These are phyloP conservation scores for Marcusenius ussheri DNA, from an alignment of 2,113 vertebrate genomes.

Conservation along the genomic window DNA sequence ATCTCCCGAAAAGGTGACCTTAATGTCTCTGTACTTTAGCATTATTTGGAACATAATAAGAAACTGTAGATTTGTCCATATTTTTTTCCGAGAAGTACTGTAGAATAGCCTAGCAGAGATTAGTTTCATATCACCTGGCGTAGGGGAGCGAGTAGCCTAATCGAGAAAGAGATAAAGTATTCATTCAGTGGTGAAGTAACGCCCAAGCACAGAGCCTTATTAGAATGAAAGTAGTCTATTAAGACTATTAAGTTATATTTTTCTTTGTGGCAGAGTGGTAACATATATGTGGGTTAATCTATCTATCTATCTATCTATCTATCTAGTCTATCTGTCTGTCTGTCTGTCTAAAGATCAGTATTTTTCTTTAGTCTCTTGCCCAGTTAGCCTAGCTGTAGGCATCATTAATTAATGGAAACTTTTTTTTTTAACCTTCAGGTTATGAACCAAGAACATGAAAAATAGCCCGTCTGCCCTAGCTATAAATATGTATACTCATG, in stretches of 20 bases:
- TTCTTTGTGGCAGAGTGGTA: neutral
- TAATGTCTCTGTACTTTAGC: neutral
- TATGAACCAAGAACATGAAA: constrained; percentile 14
- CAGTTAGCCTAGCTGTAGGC: neutral
- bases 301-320: neutral
- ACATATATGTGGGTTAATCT: neutral
- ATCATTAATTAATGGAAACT: constrained; percentile 15
- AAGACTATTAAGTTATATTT: neutral
- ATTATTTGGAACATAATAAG: neutral
- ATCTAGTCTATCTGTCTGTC: neutral
- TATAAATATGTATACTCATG: constrained; percentile 27
- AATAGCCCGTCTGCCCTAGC: neutral
- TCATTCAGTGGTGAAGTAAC: neutral
- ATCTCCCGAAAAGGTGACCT: neutral
- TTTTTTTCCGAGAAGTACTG: neutral
- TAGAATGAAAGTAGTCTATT: neutral
- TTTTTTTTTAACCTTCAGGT: neutral
- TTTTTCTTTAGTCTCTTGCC: neutral
- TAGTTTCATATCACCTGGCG: neutral
- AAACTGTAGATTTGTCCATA: neutral
- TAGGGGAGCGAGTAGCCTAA: neutral
- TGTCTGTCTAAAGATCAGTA: neutral
- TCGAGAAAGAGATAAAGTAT: neutral
- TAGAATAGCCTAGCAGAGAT: neutral
- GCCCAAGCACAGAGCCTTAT: neutral